Evolutionary conservation across 2,797 vertebrate species (phyloP), one percentile per base, ranked within the genome.

Genomic region (Echeneis naucrates): DNA sequence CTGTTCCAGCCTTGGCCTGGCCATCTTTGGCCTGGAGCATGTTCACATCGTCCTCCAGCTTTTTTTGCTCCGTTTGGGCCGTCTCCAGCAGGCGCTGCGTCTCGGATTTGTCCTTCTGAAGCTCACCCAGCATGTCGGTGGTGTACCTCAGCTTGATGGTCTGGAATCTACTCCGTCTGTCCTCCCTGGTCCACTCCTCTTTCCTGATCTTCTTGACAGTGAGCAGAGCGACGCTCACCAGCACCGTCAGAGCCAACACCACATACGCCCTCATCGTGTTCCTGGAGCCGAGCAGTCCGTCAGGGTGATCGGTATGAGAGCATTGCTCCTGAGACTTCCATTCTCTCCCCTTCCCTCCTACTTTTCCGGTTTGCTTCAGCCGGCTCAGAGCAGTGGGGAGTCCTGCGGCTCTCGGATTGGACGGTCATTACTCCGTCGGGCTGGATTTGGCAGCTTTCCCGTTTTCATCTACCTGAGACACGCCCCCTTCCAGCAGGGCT

Each of bases 91-190:
- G 0, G 0, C 4, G 6, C 8, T 30, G 13, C 2, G 0, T 4
- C 3, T 60, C 24, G 0, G 0, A 0, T 1, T 44, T 3, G 9
- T 91, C 87, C 0, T 0, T 40, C 17, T 50, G 2, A 10, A 82
- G 88, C 37, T 93, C 93, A 4, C 0, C 3, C 68, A 95, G 58
- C n/a, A 94, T 70, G 2, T 93, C 92, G 5, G 2, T 0, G 8
- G 81, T 82, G 53, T 94, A 89, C 19, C 79, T 80, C 35, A 92
- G 44, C 57, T 92, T 95, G 45, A 92, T 82, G 0, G 48, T 54
- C 56, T 86, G 35, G 44, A 94, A 91, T 32, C 5, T 53, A 14
- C 0, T 5, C 5, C 5, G 55, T 47, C 76, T 92, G 0, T 14
- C 17, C 0, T 83, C 32, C 0, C 23, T 27, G 0, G 52, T 17